Percentiles rank a stretch among this genome's conserved stretches.
Conservation (phyloP, 2,113 vertebrate genomes). For the Sapajus apella region DNA sequence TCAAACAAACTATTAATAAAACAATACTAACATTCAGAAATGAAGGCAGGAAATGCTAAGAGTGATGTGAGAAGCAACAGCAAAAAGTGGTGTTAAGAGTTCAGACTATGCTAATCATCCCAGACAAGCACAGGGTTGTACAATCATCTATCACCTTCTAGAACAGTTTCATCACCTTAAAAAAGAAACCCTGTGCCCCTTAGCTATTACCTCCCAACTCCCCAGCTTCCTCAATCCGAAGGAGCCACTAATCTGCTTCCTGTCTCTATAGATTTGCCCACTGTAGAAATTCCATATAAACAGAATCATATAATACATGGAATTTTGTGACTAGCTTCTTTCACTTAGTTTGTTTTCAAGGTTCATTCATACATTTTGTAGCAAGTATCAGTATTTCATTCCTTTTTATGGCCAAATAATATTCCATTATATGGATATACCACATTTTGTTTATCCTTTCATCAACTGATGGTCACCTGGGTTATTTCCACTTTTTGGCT, state of each 20-base stretch:
- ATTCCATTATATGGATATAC: not conserved
- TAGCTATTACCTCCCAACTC: not conserved
- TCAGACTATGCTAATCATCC: not conserved
- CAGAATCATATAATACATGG: not conserved
- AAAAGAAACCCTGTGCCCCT: not conserved
- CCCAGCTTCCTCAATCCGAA: not conserved
- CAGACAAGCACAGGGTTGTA: not conserved
- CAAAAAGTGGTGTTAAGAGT: not conserved
- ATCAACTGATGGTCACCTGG: not conserved
- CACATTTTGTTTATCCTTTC: not conserved
- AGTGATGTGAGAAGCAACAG: not conserved
- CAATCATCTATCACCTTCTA: not conserved
- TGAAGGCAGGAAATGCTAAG: not conserved
- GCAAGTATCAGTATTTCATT: not conserved
- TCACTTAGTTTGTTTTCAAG: not conserved
- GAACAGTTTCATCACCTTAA: not conserved
- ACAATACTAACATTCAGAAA: not conserved
- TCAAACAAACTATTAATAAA: not conserved
- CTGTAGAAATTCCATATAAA: not conserved
- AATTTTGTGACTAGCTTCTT: not conserved
- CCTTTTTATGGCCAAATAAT: not conserved
- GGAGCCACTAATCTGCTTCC: not conserved
- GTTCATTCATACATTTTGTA: not conserved
- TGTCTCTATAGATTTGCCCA: not conserved
- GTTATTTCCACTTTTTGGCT: not conserved